phyloP scores from a whole-genome alignment of 2,113 vertebrate genomes.

The Nibea albiflora region DNA sequence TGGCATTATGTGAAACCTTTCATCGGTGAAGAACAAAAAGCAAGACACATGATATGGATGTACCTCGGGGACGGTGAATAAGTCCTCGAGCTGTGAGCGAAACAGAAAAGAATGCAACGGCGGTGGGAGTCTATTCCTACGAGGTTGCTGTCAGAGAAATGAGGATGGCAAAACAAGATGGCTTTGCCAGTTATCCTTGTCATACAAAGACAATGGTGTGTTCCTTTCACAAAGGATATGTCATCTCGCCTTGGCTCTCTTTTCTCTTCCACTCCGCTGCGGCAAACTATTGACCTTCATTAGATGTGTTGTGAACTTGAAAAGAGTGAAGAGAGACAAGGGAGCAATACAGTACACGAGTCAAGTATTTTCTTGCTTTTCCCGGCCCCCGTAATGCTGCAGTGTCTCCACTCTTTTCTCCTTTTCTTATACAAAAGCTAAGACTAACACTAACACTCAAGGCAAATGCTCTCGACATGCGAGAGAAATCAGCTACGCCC shows the following conservation, averaged over 20 bases:
- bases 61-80: constrained; percentile 23
- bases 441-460: too few relatives aligned
- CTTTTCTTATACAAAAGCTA: constrained; percentile 6
- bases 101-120: constrained; percentile 23
- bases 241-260: constrained; percentile 37
- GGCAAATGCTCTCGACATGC: not conserved
- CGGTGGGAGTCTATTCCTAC: constrained; percentile 12
- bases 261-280: constrained; percentile 46
- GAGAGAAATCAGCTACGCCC: not conserved
- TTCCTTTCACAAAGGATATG: constrained; percentile 46
- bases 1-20: constrained; percentile 2
- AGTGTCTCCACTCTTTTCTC: not conserved
- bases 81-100: constrained; percentile 44
- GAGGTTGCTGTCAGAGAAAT: constrained; percentile 24
- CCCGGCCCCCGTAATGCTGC: not conserved
- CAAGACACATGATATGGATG: constrained; percentile 5
- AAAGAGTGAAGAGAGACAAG: constrained; percentile 5
- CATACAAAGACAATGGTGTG: constrained; percentile 28
- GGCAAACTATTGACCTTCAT: constrained; percentile 52
- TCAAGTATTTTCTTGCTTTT: constrained; percentile 4
- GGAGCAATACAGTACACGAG: not conserved
- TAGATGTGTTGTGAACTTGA: constrained; percentile 47
- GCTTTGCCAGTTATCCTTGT: constrained; percentile 45
- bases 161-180: constrained; percentile 33
- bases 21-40: constrained; percentile 37